Percentiles rank a stretch among this genome's conserved stretches.
phyloP scores from a whole-genome alignment of 2,113 vertebrate genomes.

The Rhinoderma darwinii region DNA sequence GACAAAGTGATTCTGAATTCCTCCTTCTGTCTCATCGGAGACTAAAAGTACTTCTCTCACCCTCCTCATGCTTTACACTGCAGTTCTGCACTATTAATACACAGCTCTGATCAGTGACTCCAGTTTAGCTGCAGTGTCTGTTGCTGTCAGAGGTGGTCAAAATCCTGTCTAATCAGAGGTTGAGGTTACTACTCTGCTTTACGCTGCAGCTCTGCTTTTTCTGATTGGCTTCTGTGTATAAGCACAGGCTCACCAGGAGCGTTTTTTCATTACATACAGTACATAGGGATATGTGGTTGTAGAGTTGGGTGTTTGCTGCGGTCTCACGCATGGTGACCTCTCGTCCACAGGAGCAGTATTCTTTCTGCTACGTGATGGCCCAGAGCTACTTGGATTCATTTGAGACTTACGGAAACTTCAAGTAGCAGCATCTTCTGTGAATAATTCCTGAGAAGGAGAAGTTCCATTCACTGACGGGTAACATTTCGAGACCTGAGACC shows the following conservation, averaged over 20 bases:
- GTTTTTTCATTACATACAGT: not conserved
- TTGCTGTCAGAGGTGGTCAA: not conserved
- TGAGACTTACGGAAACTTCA: constrained; percentile 70
- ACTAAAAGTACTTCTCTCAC: too few relatives aligned
- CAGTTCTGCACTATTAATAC: too few relatives aligned
- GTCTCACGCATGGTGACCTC: not conserved
- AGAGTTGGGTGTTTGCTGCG: not conserved
- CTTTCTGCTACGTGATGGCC: constrained; percentile 64
- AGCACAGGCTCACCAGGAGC: too few relatives aligned
- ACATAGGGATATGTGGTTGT: not conserved
- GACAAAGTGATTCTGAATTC: not conserved
- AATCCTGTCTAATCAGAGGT: not conserved
- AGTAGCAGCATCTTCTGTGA: constrained; percentile 46
- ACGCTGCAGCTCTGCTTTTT: not conserved
- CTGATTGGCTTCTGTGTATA: too few relatives aligned
- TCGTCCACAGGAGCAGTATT: constrained; percentile 65
- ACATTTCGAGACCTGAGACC: too few relatives aligned
- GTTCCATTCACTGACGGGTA: too few relatives aligned
- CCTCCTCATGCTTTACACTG: too few relatives aligned
- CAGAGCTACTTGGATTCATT: constrained; percentile 66
- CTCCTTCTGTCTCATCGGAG: not conserved
- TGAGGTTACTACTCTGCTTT: not conserved
- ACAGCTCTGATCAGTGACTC: too few relatives aligned
- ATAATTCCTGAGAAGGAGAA: too few relatives aligned
- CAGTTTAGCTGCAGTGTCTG: too few relatives aligned